Evolutionary conservation across 37 sponge, comb jelly and placozoan genomes (phyloP), one percentile per base, ranked within the genome.

Genomic region (Haliclona indistincta): DNA sequence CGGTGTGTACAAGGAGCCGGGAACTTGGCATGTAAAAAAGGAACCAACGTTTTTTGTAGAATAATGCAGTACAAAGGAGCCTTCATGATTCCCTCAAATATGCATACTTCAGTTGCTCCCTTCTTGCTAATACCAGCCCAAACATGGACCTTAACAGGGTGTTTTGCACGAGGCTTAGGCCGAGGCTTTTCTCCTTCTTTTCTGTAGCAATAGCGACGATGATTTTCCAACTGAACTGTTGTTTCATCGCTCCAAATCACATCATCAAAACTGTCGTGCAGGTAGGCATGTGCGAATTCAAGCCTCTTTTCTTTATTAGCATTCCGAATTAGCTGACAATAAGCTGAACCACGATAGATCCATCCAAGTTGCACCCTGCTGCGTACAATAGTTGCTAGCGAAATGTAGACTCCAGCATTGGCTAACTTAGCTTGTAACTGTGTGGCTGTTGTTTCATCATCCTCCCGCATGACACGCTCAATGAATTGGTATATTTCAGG

Each of bases 391-490:
- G 77, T 64, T n/a, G 15, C 44, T 5, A 42, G 38, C 20, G 77
- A 77, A 4, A 53, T 1, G 34, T 64, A 11, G 66, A 37, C 29
- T 20, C 77, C 77, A 13, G 29, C 5, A 3, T 33, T 19, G 67
- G 70, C 38, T 65, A 32, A 7, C 54, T 19, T 45, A 54, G 66
- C n/a, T 64, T n/a, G n/a, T n/a, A n/a, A n/a, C n/a, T n/a, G n/a
- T n/a, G n/a, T n/a, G n/a, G n/a, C n/a, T n/a, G n/a, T 77, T 19
- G 77, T 64, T 38, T 77, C 77, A 51, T 77, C 77, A 78, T 77
- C 77, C 26, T 47, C 22, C 23, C 34, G 41, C 77, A 77, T 77
- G 5, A 35, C 38, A 25, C 45, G 66, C 28, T 77, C 67, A 7
- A 77, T 65, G 0, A 64, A 0, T 17, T 3, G 43, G 4, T 20